phyloP scores from a whole-genome alignment of 2,888 invertebrate genomes.

The Salticus scenicus region DNA sequence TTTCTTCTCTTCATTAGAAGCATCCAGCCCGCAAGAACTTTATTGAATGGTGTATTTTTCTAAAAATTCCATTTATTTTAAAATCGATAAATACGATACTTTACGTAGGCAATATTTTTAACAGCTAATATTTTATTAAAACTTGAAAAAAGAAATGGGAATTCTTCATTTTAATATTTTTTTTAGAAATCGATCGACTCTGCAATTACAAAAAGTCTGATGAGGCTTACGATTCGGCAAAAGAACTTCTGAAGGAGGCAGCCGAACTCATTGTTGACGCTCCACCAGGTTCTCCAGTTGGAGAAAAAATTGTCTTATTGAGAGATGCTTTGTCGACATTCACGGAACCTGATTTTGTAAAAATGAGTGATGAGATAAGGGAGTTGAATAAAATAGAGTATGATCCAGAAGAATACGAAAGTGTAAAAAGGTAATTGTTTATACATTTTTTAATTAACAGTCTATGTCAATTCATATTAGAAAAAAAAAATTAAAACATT shows the following conservation, averaged over 20 bases:
- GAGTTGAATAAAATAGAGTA: not conserved
- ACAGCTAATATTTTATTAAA: no score
- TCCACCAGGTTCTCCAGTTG: not conserved
- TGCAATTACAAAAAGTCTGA: not conserved
- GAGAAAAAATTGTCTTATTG: slow-evolving; percentile 28
- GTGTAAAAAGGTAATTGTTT: slow-evolving; percentile 47
- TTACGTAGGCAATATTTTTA: no score
- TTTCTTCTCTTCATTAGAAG: no score
- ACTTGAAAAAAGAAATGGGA: no score
- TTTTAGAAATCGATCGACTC: not conserved
- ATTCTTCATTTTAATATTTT: no score
- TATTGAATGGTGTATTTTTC: no score
- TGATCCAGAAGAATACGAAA: slow-evolving; percentile 24
- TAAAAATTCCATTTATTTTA: no score
- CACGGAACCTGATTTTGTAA: not conserved
- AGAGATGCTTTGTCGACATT: slow-evolving; percentile 16
- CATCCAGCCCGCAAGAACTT: no score
- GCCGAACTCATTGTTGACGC: slow-evolving; percentile 2
- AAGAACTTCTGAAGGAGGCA: slow-evolving; percentile 17
- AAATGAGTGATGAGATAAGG: not conserved
- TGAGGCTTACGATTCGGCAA: not conserved
- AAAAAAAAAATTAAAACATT: no score
- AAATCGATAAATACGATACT: no score
- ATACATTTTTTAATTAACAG: no score
- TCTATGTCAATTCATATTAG: no score